Conservation (phyloP, 1,140 invertebrate species). For the Drosophila gunungcola region DNA sequence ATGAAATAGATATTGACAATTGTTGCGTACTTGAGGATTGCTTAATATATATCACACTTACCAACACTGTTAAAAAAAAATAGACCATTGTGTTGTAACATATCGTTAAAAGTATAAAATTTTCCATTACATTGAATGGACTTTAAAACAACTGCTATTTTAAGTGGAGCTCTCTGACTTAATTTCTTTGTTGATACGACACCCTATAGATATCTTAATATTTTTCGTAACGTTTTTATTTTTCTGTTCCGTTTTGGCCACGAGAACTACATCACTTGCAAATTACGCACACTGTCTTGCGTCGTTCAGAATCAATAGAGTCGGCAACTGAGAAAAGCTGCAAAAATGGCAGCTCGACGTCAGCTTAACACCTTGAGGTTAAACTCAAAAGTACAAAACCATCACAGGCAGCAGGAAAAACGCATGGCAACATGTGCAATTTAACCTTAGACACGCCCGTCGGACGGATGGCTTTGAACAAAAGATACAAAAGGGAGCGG, state of each 20-base stretch:
- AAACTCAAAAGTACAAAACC: constrained; percentile 51
- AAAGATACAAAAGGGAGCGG: constrained; percentile 45
- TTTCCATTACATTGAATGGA: too few relatives aligned
- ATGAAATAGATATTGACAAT: too few relatives aligned
- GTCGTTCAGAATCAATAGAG: constrained; percentile 41
- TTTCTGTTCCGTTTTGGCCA: neutral
- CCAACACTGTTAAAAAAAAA: too few relatives aligned
- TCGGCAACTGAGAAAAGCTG: constrained; percentile 1
- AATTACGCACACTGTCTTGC: constrained; percentile 38
- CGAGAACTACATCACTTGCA: constrained; percentile 46
- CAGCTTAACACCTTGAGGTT: constrained; percentile 69
- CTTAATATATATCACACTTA: too few relatives aligned
- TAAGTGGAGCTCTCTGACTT: too few relatives aligned
- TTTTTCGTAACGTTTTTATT: too few relatives aligned
- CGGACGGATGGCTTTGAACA: constrained; percentile 45
- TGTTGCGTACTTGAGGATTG: too few relatives aligned
- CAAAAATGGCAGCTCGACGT: constrained; percentile 39
- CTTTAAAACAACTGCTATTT: too few relatives aligned
- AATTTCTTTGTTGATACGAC: too few relatives aligned
- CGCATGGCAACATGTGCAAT: constrained; percentile 71
- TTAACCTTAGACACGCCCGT: constrained; percentile 68
- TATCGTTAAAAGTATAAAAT: too few relatives aligned
- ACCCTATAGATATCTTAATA: too few relatives aligned
- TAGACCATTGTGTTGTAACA: too few relatives aligned
- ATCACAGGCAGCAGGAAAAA: constrained; percentile 54